A percentile compares a stretch with the other conserved stretches of the same genome.
These are phyloP conservation scores for Micrastur ruficollis DNA, from an alignment of 2,797 vertebrate genomes.

Conservation along the genomic window DNA sequence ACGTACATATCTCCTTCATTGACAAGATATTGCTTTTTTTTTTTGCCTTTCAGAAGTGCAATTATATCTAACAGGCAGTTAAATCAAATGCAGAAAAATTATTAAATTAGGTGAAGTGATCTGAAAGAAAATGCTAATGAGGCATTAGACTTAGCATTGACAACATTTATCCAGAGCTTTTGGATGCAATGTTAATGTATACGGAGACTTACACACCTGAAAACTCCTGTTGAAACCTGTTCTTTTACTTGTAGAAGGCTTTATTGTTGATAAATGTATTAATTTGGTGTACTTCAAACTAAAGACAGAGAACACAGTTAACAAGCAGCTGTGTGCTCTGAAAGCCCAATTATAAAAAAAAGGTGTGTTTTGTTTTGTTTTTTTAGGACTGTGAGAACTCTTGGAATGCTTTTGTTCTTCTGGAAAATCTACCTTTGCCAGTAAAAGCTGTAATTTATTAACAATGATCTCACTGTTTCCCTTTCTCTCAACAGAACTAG, in stretches of 20 bases:
- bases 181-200: neutral
- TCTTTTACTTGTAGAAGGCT: neutral
- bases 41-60: neutral
- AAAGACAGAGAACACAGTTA: neutral
- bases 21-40: neutral
- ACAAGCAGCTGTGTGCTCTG: neutral
- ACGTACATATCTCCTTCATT: neutral
- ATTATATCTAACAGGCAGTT: neutral
- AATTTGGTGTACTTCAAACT: neutral
- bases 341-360: neutral
- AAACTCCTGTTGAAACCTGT: neutral
- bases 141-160: neutral
- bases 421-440: neutral
- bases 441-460: neutral
- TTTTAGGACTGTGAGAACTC: neutral
- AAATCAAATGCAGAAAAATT: conserved; percentile 8
- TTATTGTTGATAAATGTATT: neutral
- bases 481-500: neutral
- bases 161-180: neutral
- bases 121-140: conserved; percentile 14
- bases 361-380: neutral
- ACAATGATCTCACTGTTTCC: neutral
- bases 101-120: neutral
- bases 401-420: neutral
- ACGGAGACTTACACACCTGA: neutral